These are phyloP conservation scores for Siderastrea siderea DNA, from an alignment of 92 coral and sea anemone genomes.

Conservation along the genomic window DNA sequence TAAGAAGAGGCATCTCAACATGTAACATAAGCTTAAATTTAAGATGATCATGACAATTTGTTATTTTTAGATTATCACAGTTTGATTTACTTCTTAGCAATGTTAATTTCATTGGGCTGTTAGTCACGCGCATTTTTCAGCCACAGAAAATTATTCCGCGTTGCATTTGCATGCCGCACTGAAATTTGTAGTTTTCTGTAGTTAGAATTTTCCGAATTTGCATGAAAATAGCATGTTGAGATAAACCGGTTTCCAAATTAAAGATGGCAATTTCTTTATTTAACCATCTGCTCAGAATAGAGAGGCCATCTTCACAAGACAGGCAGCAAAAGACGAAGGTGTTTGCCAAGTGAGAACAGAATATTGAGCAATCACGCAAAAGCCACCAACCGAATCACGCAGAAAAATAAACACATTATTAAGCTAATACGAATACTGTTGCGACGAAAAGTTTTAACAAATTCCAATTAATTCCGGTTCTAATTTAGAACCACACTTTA, in stretches of 20 bases:
- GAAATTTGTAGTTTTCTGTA: neutral
- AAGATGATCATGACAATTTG: too few species aligned
- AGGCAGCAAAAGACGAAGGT: neutral
- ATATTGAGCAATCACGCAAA: neutral
- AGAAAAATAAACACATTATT: neutral
- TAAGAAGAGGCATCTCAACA: too few species aligned
- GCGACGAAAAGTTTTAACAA: neutral
- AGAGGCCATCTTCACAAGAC: neutral
- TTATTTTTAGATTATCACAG: too few species aligned
- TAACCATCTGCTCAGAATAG: constrained; percentile 15
- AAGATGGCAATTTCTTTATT: constrained; percentile 1
- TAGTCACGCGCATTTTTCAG: neutral
- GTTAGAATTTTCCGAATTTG: constrained; percentile 2
- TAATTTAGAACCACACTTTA: neutral
- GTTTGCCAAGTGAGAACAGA: constrained; percentile 9
- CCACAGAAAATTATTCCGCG: neutral
- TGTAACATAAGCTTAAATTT: too few species aligned
- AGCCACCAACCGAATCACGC: neutral
- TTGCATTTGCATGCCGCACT: neutral
- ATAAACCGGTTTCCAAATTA: neutral
- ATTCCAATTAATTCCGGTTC: constrained; percentile 1
- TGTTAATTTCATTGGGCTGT: too few species aligned
- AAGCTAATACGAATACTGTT: neutral
- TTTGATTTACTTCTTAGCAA: too few species aligned
- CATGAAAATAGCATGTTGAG: neutral